Conservation (phyloP, 2,888 invertebrate genomes). For the Scrobipalpa atriplicella region DNA sequence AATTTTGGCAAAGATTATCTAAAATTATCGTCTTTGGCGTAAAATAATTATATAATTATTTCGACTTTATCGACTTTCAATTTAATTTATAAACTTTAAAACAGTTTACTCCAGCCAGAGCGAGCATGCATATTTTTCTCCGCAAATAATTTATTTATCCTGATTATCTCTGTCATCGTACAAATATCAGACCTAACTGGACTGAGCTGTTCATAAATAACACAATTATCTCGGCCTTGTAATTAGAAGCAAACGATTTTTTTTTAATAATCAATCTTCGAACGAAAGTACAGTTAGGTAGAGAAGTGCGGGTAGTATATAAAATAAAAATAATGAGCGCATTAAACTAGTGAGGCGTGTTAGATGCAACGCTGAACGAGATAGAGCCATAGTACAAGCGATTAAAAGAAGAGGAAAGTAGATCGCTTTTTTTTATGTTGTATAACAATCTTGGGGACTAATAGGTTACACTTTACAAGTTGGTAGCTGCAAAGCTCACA, state of each 20-base stretch:
- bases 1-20: too few relatives aligned
- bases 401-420: too few relatives aligned
- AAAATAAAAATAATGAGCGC: conserved; percentile 74
- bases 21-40: too few relatives aligned
- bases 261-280: conserved; percentile 75
- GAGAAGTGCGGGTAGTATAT: conserved; percentile 59
- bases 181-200: background rate
- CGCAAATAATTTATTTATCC: background rate
- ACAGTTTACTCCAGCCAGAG: too few relatives aligned
- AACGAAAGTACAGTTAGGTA: conserved; percentile 72
- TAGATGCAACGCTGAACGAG: conserved; percentile 47
- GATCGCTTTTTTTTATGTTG: too few relatives aligned
- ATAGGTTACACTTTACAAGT: too few relatives aligned
- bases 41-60: too few relatives aligned
- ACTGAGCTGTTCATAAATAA: conserved; percentile 55
- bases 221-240: conserved; percentile 69
- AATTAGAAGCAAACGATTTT: conserved; percentile 70
- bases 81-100: too few relatives aligned
- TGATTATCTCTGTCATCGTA: background rate
- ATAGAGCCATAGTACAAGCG: conserved; percentile 50
- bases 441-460: too few relatives aligned
- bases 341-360: conserved; percentile 67
- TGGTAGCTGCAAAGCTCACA: too few relatives aligned
- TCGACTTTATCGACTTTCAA: too few relatives aligned
- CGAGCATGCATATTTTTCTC: background rate